These are phyloP conservation scores for Penaeus vannamei DNA, from an alignment of 1,140 invertebrate genomes.

Conservation along the genomic window DNA sequence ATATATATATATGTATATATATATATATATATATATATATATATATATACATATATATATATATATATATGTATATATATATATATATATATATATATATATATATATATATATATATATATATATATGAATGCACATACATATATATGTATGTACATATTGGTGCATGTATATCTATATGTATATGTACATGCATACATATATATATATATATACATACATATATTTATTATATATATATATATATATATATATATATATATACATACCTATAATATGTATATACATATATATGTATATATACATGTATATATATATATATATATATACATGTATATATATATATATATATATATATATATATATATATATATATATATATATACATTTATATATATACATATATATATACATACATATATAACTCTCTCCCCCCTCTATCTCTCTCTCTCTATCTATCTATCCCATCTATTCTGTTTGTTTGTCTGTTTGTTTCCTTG, in stretches of 20 bases:
- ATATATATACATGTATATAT: too few relatives aligned
- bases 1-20: neutral
- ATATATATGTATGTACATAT: conserved; percentile 1
- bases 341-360: too few relatives aligned
- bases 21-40: conserved; percentile 5
- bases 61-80: conserved; percentile 20
- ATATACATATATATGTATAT: conserved; percentile 31
- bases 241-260: conserved; percentile 31
- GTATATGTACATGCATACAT: neutral
- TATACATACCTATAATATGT: conserved; percentile 8
- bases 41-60: neutral
- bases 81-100: conserved; percentile 24
- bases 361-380: too few relatives aligned
- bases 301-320: neutral
- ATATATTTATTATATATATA: neutral
- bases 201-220: neutral
- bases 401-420: conserved; percentile 14
- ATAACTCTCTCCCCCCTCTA: neutral
- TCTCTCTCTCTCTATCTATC: neutral
- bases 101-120: conserved; percentile 30
- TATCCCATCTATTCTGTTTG: neutral
- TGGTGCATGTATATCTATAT: conserved; percentile 26
- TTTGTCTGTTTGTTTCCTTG: neutral
- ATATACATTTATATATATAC: too few relatives aligned
- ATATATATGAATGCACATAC: conserved; percentile 19